phyloP scores from a whole-genome alignment of 2,113 vertebrate species.

The Menidia beryllina region DNA sequence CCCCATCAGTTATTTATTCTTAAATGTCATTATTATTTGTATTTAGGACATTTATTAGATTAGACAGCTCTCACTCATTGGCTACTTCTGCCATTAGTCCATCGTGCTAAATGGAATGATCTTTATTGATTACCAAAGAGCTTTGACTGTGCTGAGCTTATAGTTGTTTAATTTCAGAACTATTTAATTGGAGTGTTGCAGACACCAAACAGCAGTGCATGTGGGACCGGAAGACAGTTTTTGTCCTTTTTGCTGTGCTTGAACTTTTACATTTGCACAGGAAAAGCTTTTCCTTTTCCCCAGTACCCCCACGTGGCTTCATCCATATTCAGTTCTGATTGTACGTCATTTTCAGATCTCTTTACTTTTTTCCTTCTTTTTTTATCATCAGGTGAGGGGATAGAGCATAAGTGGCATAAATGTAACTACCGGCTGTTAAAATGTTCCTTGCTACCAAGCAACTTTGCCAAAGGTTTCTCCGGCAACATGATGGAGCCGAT shows the following conservation, averaged over 20 bases:
- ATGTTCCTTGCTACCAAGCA: neutral
- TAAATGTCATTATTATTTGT: too few species aligned
- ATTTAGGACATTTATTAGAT: neutral
- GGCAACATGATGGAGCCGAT: constrained; percentile 1
- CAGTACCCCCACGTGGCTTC: too few species aligned
- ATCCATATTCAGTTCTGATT: too few species aligned
- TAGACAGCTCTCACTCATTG: neutral
- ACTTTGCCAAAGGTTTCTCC: neutral
- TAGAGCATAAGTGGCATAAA: neutral
- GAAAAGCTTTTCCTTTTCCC: constrained; percentile 3
- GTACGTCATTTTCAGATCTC: too few species aligned
- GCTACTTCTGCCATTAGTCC: neutral
- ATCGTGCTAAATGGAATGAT: constrained; percentile 8
- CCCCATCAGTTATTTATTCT: neutral
- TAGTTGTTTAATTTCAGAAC: constrained; percentile 11
- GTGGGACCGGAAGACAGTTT: constrained; percentile 58
- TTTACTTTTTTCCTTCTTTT: too few species aligned
- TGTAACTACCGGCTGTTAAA: neutral
- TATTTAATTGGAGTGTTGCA: constrained; percentile 25
- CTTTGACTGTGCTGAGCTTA: constrained; percentile 51
- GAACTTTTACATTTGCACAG: constrained; percentile 33
- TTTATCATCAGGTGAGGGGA: neutral
- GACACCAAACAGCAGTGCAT: constrained; percentile 64
- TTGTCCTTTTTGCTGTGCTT: constrained; percentile 41
- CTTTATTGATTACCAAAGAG: constrained; percentile 29